Base-by-base conservation (phyloP, 2,888 invertebrate genomes). In the Troides oblongomaculatus region DNA sequence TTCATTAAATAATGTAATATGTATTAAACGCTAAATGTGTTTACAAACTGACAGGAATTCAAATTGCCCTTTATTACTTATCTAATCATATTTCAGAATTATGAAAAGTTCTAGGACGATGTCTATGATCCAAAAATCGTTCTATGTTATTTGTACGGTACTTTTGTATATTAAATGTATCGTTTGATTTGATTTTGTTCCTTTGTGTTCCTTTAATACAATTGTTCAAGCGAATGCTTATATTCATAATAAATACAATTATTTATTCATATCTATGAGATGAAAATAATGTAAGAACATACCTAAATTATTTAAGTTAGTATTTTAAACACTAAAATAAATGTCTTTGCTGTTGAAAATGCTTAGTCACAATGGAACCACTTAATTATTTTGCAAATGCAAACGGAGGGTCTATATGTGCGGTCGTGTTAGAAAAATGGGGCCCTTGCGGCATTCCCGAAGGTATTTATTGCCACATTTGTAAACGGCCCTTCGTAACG, bases 401-500 rank as follows among this genome's bases (percentile, higher is more conserved):
- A 30, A 30, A 30, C 5, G 30, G 4, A 5, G 23, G 36, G 23
- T 30, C 65, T 43, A 36, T 36, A 56, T 50, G 69, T 69, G 69
- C n/a, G 65, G 63, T 60, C 56, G 39, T n/a, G 21, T 56, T 50
- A 58, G 62, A 70, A 63, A 63, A 69, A 65, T 58, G 57, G 60
- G 36, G 53, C 53, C 18, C 43, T n/a, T 23, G 21, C 50, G 43
- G 12, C 50, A 62, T 60, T 60, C 53, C 66, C 50, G 60, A 43
- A 21, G 39, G 63, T 66, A 70, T 64, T 66, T 70, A 64, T 66
- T 66, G 23, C 46, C 46, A 64, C 61, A 64, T 67, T 64, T 64
- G 67, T 64, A 64, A 64, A 71, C 64, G 60, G 43, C 14, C 56
- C 50, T 25, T 57, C 56, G 56, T 57, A 71, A 67, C 64, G 67